These are phyloP conservation scores for Entomobrya proxima DNA, from an alignment of 2,888 invertebrate genomes.

Conservation along the genomic window DNA sequence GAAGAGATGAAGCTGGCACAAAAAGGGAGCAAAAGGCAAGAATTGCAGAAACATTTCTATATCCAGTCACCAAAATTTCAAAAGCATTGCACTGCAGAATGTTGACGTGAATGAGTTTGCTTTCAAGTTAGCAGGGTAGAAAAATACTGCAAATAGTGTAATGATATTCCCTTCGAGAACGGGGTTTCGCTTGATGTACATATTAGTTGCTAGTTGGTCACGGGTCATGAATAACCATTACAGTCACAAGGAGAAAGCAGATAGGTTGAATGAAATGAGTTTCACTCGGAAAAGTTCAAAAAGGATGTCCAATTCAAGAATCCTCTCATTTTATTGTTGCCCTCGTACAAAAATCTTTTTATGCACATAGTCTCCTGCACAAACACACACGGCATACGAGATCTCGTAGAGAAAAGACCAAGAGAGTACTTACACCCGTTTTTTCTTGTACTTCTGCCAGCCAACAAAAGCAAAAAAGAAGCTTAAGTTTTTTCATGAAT, in stretches of 20 bases:
- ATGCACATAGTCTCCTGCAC: background rate
- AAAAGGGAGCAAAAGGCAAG: background rate
- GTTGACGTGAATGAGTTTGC: background rate
- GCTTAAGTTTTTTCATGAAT: slow-evolving; percentile 1
- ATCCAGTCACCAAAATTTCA: slow-evolving; percentile 6
- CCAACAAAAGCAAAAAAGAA: background rate
- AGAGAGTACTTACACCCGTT: slow-evolving; percentile 1
- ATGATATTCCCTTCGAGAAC: background rate
- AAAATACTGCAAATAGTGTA: slow-evolving; percentile 6
- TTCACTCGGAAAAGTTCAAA: slow-evolving; percentile 52
- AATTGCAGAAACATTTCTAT: background rate
- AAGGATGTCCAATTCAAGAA: slow-evolving; percentile 30
- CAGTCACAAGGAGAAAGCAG: slow-evolving; percentile 10
- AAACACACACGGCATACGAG: background rate
- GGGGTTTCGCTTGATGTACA: slow-evolving; percentile 14
- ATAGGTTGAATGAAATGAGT: slow-evolving; percentile 37
- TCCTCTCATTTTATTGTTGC: slow-evolving; percentile 35
- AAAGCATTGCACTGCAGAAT: background rate
- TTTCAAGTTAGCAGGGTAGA: background rate
- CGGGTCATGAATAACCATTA: slow-evolving; percentile 61
- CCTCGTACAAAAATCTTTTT: slow-evolving; percentile 3
- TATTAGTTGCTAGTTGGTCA: slow-evolving; percentile 57
- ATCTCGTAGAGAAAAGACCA: background rate
- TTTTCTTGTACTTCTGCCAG: slow-evolving; percentile 35
- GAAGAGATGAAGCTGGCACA: background rate